Percentiles rank a stretch among this genome's conserved stretches.
These are phyloP conservation scores for Drosophila cyrtoloma DNA, from an alignment of 2,888 invertebrate species.

Conservation along the genomic window DNA sequence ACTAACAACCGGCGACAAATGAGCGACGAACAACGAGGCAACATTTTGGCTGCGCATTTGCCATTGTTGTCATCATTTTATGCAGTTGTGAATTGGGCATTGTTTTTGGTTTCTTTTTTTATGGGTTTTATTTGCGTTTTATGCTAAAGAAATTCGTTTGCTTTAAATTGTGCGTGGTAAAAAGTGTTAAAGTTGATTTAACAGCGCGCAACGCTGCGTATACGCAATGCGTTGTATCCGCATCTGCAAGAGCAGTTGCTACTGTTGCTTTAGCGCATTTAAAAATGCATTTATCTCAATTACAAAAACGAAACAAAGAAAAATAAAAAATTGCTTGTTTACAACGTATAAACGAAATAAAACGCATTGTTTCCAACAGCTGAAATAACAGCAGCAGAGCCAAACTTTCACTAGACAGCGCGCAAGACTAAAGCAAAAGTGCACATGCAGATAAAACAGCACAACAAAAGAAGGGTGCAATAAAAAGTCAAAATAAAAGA, in stretches of 20 bases:
- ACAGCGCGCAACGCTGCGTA: conserved; percentile 45
- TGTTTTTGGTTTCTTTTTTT: conserved; percentile 33
- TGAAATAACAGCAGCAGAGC: conserved; percentile 43
- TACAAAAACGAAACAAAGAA: conserved; percentile 47
- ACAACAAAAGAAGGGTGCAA: conserved; percentile 44
- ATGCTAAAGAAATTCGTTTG: conserved; percentile 44
- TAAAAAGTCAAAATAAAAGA: conserved; percentile 34
- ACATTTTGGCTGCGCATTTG: conserved; percentile 40
- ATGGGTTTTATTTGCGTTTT: conserved; percentile 41
- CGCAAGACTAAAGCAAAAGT: conserved; percentile 68
- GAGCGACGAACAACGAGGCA: conserved; percentile 37
- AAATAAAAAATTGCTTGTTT: conserved; percentile 63
- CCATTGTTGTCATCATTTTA: conserved; percentile 57
- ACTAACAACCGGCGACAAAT: conserved; percentile 45
- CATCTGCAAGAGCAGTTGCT: conserved; percentile 25
- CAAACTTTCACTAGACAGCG: conserved; percentile 72
- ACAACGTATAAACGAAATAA: conserved; percentile 64
- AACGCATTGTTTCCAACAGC: conserved; percentile 67
- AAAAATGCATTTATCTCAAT: conserved; percentile 81
- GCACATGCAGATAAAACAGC: conserved; percentile 56
- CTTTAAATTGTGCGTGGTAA: conserved; percentile 56
- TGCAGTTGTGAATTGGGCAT: conserved; percentile 55
- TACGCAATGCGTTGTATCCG: conserved; percentile 62
- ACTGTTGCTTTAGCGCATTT: conserved; percentile 59
- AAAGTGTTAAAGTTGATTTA: conserved; percentile 9